These are phyloP conservation scores for Blomia tropicalis DNA, from an alignment of 2,888 invertebrate species.

Conservation along the genomic window DNA sequence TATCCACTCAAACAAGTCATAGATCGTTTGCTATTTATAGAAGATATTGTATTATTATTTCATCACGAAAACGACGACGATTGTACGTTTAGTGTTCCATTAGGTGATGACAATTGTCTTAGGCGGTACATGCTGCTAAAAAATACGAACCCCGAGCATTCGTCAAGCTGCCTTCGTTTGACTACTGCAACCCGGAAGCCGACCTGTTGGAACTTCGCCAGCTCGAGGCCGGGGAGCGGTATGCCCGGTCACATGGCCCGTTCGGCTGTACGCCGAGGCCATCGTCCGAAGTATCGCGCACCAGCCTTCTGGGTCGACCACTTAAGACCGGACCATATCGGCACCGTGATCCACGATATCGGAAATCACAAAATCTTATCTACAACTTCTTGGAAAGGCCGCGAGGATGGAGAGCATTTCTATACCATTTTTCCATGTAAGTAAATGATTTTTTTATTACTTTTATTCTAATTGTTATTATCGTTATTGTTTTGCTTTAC, in stretches of 20 bases:
- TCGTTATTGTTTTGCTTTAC: background rate
- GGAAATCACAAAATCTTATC: constrained; percentile 58
- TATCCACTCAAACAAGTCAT: no score
- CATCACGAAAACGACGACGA: no score
- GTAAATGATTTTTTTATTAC: constrained; percentile 37
- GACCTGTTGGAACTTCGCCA: constrained; percentile 29
- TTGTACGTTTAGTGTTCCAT: no score
- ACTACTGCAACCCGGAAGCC: constrained; percentile 21
- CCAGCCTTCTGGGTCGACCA: constrained; percentile 28
- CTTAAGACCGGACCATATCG: constrained; percentile 23
- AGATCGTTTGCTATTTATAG: no score
- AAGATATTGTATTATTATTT: no score
- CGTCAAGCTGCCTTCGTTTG: constrained; percentile 21
- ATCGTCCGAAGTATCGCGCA: constrained; percentile 25
- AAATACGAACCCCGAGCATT: background rate
- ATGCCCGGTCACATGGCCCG: constrained; percentile 23
- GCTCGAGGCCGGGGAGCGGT: constrained; percentile 30
- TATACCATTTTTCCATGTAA: constrained; percentile 87
- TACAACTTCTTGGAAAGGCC: constrained; percentile 92
- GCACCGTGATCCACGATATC: constrained; percentile 56
- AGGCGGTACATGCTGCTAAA: no score
- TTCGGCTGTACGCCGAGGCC: constrained; percentile 26
- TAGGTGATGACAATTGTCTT: no score
- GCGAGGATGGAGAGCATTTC: constrained; percentile 63
- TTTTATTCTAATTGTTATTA: background rate